Base-by-base conservation (phyloP, 2,888 invertebrate genomes). In the Ochropacha duplaris region DNA sequence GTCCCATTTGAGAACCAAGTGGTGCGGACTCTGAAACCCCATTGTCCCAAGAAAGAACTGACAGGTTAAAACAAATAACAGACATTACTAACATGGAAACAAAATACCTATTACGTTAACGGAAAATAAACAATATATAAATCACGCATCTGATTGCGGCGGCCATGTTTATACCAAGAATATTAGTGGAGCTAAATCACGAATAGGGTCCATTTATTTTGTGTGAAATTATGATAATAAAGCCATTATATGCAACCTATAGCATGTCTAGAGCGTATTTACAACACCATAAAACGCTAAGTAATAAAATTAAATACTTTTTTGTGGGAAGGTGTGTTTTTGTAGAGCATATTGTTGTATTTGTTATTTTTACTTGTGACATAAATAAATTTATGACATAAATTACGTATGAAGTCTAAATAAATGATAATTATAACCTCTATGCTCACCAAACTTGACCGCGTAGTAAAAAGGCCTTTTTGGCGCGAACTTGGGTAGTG, bases 231-330 rank as follows among this genome's bases (percentile, higher is more conserved):
- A 83, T 82, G 78, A 80, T 84, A 85, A 82, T 83, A 78, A 76
- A 84, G 80, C 71, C 69, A 81, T 86, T 85, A 84, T 78, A 81
- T 86, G 87, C 86, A 86, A 83, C 76, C 75, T 77, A 76, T 89
- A 65, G 86, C 88, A 88, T 89, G 88, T 80, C 84, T 81, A 50
- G 55, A 55, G 74, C 61, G 56, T 78, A 83, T 87, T 87, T 79
- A 81, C 71, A 79, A 76, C 72, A 65, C 57, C 55, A 68, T 61
- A 75, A 74, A 77, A 72, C 63, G 71, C 62, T 61, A 62, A 55
- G 70, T 68, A 65, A 67, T 70, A 68, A 70, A 71, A 69, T 71
- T 66, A 62, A 67, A 66, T 57, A 64, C 44, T 44, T 44, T 44
- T 44, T 44, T n/a, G 16, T 44, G 19, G 22, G 52, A 14, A 31